Conservation (phyloP, 2,888 invertebrate species). For the Phymatocera aterrima region DNA sequence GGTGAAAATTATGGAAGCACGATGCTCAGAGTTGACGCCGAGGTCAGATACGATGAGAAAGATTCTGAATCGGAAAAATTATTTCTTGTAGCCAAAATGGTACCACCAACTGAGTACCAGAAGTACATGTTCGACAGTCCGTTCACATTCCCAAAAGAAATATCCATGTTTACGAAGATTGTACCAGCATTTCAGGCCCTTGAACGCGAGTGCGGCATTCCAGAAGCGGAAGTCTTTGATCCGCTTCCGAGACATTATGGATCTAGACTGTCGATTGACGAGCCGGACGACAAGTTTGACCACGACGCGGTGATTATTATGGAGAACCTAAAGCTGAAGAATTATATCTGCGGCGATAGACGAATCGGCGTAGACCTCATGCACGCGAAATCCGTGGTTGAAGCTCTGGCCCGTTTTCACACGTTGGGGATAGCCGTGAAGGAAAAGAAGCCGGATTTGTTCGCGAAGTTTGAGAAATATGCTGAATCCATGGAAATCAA, state of each 20-base stretch:
- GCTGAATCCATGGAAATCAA: background rate
- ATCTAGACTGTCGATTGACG: conserved; percentile 71
- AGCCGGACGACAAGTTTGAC: conserved; percentile 71
- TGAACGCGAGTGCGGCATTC: conserved; percentile 75
- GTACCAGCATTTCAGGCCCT: conserved; percentile 75
- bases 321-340: conserved; percentile 77
- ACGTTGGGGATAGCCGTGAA: conserved; percentile 78
- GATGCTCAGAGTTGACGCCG: conserved; percentile 73
- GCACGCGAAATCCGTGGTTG: conserved; percentile 75
- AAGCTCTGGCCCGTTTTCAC: conserved; percentile 78
- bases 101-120: conserved; percentile 77
- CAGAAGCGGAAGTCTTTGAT: conserved; percentile 73
- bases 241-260: conserved; percentile 78
- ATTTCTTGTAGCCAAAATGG: conserved; percentile 78
- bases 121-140: conserved; percentile 77
- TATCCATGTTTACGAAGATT: conserved; percentile 76
- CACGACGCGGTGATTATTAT: conserved; percentile 78
- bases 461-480: conserved; percentile 52
- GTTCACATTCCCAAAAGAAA: conserved; percentile 79
- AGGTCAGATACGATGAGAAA: conserved; percentile 51
- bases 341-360: conserved; percentile 77
- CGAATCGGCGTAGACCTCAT: conserved; percentile 76
- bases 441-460: conserved; percentile 62
- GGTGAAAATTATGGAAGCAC: conserved; percentile 82
- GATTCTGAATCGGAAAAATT: conserved; percentile 67